A percentile compares a stretch with the other conserved stretches of the same genome.
phyloP scores from a whole-genome alignment of 2,888 invertebrate genomes.

The Tridacna gigas region DNA sequence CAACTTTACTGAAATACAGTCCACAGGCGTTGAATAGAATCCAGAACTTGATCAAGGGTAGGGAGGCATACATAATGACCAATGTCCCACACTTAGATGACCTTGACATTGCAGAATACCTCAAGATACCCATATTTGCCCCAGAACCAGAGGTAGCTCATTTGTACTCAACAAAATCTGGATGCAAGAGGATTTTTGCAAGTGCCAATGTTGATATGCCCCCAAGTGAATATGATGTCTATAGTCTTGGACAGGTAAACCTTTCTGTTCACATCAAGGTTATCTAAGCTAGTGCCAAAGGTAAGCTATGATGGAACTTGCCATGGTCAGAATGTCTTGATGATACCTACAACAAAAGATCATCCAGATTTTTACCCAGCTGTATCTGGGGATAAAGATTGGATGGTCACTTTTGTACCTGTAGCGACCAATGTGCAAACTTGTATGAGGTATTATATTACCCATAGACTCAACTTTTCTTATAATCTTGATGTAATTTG shows the following conservation, averaged over 20 bases:
- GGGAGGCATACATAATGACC: slow-evolving; percentile 84
- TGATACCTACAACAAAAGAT: too few species aligned
- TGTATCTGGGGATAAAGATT: too few species aligned
- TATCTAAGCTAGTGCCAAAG: too few species aligned
- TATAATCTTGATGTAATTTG: too few species aligned
- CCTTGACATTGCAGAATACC: slow-evolving; percentile 81
- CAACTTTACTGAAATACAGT: slow-evolving; percentile 84
- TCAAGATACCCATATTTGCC: slow-evolving; percentile 82
- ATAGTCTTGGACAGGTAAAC: slow-evolving; percentile 83
- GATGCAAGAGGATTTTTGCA: slow-evolving; percentile 84
- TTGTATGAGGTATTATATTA: background rate
- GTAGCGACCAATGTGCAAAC: background rate
- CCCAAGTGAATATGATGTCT: slow-evolving; percentile 84
- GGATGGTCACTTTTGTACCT: background rate
- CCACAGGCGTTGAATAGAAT: slow-evolving; percentile 82
- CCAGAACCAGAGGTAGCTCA: slow-evolving; percentile 84
- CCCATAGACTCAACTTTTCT: background rate
- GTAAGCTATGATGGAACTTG: too few species aligned
- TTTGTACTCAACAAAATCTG: slow-evolving; percentile 84
- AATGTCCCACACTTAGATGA: slow-evolving; percentile 84
- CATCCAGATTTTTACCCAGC: too few species aligned
- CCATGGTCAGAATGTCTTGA: too few species aligned
- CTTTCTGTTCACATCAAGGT: background rate
- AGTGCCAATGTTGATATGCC: slow-evolving; percentile 82
- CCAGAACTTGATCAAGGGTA: slow-evolving; percentile 82